Evolutionary conservation across 2,797 vertebrate genomes (phyloP).

Genomic region (Dromococcyx pavoninus): DNA sequence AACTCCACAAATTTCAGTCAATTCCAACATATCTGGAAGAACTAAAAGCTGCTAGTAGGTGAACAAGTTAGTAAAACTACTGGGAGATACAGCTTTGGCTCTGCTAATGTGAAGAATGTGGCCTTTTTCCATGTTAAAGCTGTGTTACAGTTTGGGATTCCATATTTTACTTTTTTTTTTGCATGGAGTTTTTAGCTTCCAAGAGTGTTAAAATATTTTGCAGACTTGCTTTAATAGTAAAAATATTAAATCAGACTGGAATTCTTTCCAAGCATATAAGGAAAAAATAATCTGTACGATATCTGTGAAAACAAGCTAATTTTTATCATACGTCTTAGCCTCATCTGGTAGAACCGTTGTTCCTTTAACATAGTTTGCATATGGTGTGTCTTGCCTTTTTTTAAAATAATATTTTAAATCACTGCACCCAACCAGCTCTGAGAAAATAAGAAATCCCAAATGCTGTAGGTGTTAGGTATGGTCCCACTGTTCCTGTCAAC

Average conservation of each 20-base stretch:
- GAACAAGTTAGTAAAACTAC: slow-evolving; percentile 83
- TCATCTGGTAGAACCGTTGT: not conserved
- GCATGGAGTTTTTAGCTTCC: not conserved
- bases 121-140: not conserved
- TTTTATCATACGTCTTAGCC: not conserved
- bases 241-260: slow-evolving; percentile 9
- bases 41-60: slow-evolving; percentile 82
- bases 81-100: slow-evolving; percentile 75
- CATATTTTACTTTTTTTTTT: not conserved
- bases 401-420: not conserved
- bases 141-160: not conserved
- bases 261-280: slow-evolving; percentile 28
- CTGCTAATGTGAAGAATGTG: not conserved
- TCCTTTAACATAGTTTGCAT: not conserved
- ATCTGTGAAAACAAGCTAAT: not conserved
- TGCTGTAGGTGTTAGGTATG: not conserved
- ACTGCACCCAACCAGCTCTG: not conserved
- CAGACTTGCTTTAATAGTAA: not conserved
- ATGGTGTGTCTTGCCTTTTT: not conserved
- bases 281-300: not conserved
- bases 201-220: not conserved
- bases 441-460: slow-evolving; percentile 24
- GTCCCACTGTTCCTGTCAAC: not conserved
- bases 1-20: not conserved
- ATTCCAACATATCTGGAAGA: not conserved